phyloP scores from a whole-genome alignment of 2,797 vertebrate species.

The Pipistrellus pygmaeus region DNA sequence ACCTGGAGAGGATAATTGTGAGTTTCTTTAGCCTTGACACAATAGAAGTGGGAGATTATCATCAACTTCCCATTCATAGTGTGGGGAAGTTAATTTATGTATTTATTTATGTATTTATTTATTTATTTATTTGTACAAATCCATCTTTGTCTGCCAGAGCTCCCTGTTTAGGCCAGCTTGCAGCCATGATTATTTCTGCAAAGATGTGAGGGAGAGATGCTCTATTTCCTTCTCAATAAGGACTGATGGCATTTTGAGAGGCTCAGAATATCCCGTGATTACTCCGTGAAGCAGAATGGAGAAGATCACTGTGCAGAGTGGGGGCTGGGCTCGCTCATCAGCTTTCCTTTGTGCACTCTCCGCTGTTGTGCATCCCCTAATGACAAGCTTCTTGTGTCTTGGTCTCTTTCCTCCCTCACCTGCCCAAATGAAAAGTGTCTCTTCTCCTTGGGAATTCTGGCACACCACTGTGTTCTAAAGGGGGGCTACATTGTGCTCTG shows the following conservation, averaged over 20 bases:
- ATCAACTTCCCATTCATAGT: constrained; percentile 90
- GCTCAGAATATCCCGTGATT: constrained; percentile 91
- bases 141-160: constrained; percentile 84
- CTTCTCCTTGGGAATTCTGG: constrained; percentile 66
- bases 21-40: constrained; percentile 85
- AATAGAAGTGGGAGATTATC: constrained; percentile 88
- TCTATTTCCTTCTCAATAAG: constrained; percentile 89
- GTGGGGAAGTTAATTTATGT: constrained; percentile 80
- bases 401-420: constrained; percentile 51
- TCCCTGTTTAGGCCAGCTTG: constrained; percentile 83
- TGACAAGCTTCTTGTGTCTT: constrained; percentile 72
- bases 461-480: neutral
- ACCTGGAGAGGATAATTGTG: constrained; percentile 85
- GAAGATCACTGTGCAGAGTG: constrained; percentile 77
- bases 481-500: constrained; percentile 42
- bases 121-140: constrained; percentile 84
- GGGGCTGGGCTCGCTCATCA: constrained; percentile 85
- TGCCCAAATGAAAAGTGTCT: constrained; percentile 47
- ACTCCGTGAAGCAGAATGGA: constrained; percentile 80
- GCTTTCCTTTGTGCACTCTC: constrained; percentile 82
- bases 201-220: constrained; percentile 84
- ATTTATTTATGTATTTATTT: constrained; percentile 81
- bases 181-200: constrained; percentile 86
- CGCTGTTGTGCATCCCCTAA: constrained; percentile 41
- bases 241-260: constrained; percentile 89